Conservation (phyloP, 2,888 invertebrate species). For the Saturnia japonica region DNA sequence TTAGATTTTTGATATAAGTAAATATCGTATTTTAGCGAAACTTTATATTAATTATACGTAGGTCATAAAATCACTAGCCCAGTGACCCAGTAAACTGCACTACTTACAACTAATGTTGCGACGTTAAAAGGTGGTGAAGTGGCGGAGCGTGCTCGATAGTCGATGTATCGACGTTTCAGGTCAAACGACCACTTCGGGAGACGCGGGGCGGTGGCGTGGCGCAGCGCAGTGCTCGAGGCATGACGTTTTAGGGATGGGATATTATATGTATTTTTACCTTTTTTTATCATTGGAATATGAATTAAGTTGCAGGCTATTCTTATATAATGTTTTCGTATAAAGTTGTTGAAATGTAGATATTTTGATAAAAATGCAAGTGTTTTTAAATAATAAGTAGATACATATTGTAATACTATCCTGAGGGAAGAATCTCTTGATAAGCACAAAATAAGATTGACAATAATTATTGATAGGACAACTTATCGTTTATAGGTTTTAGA, state of each 20-base stretch:
- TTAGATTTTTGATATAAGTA: no score
- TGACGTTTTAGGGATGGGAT: constrained; percentile 32
- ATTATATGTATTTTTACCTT: not conserved
- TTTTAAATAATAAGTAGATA: not conserved
- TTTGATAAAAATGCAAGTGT: not conserved
- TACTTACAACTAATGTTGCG: constrained; percentile 36
- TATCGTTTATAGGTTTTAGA: no score
- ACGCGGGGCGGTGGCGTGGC: constrained; percentile 33
- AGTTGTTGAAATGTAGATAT: not conserved
- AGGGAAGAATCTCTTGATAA: not conserved
- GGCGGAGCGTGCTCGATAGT: constrained; percentile 74
- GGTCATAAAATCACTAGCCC: constrained; percentile 39
- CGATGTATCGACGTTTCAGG: constrained; percentile 64
- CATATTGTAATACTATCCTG: not conserved
- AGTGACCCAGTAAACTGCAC: constrained; percentile 62
- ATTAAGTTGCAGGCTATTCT: not conserved
- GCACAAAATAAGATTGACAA: not conserved
- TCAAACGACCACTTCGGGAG: constrained; percentile 57
- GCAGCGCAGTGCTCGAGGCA: constrained; percentile 31
- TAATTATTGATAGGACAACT: not conserved
- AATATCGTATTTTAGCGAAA: no score
- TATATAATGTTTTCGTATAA: not conserved
- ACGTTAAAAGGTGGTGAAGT: constrained; percentile 60
- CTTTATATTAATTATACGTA: not conserved
- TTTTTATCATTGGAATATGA: not conserved